A percentile compares a stretch with the other conserved stretches of the same genome.
Conservation (phyloP, 2,797 vertebrate species). For the Myotis findleyi region DNA sequence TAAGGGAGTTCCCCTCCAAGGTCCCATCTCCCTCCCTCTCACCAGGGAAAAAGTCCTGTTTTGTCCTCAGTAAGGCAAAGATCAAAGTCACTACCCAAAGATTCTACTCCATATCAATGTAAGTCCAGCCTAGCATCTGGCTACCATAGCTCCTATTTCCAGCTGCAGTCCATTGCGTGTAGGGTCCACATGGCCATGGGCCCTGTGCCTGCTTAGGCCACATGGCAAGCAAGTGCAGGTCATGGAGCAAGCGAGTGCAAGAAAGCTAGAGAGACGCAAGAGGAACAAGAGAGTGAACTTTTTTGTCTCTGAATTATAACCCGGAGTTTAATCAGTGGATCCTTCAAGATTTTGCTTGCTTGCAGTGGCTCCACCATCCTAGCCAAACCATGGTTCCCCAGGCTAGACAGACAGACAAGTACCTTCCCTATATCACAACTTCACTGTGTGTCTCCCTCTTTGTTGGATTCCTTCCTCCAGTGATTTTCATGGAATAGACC, state of each 20-base stretch:
- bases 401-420: background rate
- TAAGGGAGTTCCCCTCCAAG: background rate
- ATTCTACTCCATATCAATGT: background rate
- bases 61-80: background rate
- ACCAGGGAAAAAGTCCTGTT: background rate
- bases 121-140: background rate
- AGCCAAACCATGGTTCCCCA: background rate
- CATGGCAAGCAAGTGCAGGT: background rate
- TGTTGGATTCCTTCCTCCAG: background rate
- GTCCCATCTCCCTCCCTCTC: background rate
- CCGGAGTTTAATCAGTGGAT: background rate
- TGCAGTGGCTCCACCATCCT: background rate
- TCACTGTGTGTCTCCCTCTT: background rate
- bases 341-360: background rate
- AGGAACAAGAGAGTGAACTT: background rate
- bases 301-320: background rate
- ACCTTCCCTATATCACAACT: background rate
- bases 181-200: background rate
- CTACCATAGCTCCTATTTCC: background rate
- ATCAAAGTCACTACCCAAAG: background rate
- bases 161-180: background rate
- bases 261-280: background rate
- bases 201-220: background rate
- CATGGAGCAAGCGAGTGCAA: background rate
- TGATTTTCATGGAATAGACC: background rate